Percentiles rank a stretch among this genome's conserved stretches.
Conservation (phyloP, 2,888 invertebrate genomes). For the Euclidia mi region DNA sequence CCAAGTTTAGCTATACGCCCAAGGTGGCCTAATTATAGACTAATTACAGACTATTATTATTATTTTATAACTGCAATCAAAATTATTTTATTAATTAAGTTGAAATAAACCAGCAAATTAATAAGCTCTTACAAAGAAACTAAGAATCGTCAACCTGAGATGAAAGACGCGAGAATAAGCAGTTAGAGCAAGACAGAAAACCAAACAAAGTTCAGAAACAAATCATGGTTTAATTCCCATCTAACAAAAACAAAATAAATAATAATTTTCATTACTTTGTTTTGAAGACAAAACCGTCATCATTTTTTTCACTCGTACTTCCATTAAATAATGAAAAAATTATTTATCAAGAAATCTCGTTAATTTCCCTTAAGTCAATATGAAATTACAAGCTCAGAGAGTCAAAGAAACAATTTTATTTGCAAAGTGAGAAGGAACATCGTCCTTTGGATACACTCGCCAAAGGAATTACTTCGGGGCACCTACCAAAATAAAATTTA, state of each 20-base stretch:
- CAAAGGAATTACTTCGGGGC: conserved; percentile 32
- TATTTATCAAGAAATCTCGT: conserved; percentile 16
- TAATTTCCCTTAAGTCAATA: conserved; percentile 16
- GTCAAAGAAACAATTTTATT: conserved; percentile 28
- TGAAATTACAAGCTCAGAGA: conserved; percentile 20
- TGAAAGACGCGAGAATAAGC: no score
- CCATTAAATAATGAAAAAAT: conserved; percentile 20
- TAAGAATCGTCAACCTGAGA: no score
- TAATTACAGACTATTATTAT: no score
- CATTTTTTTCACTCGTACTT: conserved; percentile 4
- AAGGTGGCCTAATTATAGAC: no score
- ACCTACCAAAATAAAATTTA: conserved; percentile 23
- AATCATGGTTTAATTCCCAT: no score
- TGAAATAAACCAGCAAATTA: no score
- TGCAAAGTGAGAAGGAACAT: conserved; percentile 26
- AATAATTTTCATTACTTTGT: not conserved
- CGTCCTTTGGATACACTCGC: conserved; percentile 12
- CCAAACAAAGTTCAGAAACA: no score
- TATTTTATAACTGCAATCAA: no score
- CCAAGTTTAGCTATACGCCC: no score
- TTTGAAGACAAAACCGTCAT: not conserved
- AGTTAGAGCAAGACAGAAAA: no score
- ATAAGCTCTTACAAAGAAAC: no score
- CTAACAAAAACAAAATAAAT: conserved; percentile 1
- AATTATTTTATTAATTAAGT: no score